A percentile compares a stretch with the other conserved stretches of the same genome.
Conservation (phyloP, 2,797 vertebrate genomes). For the Gephyroberyx darwinii region DNA sequence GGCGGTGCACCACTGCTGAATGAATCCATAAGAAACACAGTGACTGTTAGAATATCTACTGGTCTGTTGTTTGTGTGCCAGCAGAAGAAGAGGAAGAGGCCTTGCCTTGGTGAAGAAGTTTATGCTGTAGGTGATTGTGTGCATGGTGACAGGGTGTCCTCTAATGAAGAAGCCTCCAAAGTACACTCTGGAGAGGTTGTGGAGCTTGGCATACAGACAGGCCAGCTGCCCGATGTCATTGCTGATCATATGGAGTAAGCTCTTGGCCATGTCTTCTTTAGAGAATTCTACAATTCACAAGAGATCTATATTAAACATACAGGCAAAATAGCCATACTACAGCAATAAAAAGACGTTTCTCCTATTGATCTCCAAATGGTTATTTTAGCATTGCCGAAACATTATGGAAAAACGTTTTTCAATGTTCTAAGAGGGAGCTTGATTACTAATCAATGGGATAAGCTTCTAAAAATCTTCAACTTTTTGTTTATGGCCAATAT, state of each 20-base stretch:
- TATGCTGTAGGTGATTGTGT: constrained; percentile 98
- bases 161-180: constrained; percentile 98
- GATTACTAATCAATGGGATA: neutral
- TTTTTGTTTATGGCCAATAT: neutral
- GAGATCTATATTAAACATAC: constrained; percentile 1
- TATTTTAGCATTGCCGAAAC: neutral
- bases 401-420: neutral
- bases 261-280: constrained; percentile 98
- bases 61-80: neutral
- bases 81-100: neutral
- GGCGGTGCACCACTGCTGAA: neutral
- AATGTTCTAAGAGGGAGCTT: neutral
- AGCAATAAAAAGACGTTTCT: neutral
- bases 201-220: constrained; percentile 93
- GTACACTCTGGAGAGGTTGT: constrained; percentile 91
- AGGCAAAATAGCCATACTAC: neutral
- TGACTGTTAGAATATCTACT: neutral
- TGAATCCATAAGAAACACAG: neutral
- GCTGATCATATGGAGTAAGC: constrained; percentile 98
- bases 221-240: constrained; percentile 98
- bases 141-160: constrained; percentile 97
- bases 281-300: constrained; percentile 86
- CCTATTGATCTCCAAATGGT: neutral
- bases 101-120: constrained; percentile 98
- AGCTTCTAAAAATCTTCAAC: neutral